Percentiles rank a stretch among this genome's conserved stretches.
Conservation (phyloP, 2,797 vertebrate genomes). For the Leptoclinus maculatus region DNA sequence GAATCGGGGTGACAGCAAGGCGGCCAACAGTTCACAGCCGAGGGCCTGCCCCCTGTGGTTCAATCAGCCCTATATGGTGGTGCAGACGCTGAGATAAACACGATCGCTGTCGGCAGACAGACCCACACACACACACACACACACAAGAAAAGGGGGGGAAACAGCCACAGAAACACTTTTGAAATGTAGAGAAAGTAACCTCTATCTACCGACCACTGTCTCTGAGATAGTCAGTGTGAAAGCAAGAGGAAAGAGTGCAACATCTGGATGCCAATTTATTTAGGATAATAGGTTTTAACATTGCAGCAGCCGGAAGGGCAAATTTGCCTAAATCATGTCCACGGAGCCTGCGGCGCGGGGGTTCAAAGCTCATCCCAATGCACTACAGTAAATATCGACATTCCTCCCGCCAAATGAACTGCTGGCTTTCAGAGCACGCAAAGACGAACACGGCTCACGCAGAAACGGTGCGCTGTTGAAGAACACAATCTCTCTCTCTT, state of each 20-base stretch:
- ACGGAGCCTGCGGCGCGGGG: slow-evolving; percentile 2
- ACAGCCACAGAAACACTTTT: slow-evolving; percentile 5
- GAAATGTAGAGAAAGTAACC: neutral
- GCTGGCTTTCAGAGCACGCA: slow-evolving; percentile 25
- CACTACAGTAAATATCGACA: slow-evolving; percentile 68
- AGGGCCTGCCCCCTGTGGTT: slow-evolving; percentile 42
- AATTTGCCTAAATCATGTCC: slow-evolving; percentile 12
- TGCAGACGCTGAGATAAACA: slow-evolving; percentile 57
- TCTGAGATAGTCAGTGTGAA: slow-evolving; percentile 10
- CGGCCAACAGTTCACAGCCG: slow-evolving; percentile 45
- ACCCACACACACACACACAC: neutral
- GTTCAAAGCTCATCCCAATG: slow-evolving; percentile 59
- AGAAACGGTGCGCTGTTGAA: slow-evolving; percentile 29
- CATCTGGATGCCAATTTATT: slow-evolving; percentile 18
- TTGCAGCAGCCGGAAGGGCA: slow-evolving; percentile 21
- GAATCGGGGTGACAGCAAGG: slow-evolving; percentile 46
- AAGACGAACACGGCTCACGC: slow-evolving; percentile 46
- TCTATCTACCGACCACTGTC: neutral
- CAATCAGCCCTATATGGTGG: slow-evolving; percentile 56
- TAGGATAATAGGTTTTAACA: slow-evolving; percentile 14
- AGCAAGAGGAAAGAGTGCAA: slow-evolving; percentile 2
- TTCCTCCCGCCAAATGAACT: slow-evolving; percentile 65
- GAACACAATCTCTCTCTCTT: neutral
- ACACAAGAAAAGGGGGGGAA: neutral
- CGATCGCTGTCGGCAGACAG: slow-evolving; percentile 33